These are phyloP conservation scores for Bergia sp. DNA, from an alignment of 92 coral and sea anemone genomes.

Conservation along the genomic window DNA sequence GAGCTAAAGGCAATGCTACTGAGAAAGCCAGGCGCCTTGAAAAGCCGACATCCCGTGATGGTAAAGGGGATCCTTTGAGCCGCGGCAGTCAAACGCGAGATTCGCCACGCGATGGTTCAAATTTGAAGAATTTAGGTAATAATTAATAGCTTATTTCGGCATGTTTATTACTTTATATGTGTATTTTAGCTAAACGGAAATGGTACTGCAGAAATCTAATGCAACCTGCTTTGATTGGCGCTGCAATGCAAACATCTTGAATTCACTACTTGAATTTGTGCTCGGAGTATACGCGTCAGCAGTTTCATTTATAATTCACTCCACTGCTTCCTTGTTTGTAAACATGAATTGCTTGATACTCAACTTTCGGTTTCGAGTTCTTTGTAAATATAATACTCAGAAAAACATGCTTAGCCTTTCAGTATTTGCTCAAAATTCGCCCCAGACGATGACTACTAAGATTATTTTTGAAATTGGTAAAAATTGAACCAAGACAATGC, in stretches of 20 bases:
- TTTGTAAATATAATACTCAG: not conserved
- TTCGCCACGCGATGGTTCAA: constrained; percentile 59
- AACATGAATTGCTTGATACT: not conserved
- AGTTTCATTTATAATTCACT: constrained; percentile 32
- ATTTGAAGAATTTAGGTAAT: constrained; percentile 67
- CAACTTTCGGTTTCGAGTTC: constrained; percentile 20
- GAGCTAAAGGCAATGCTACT: constrained; percentile 66
- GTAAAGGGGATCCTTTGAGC: constrained; percentile 57
- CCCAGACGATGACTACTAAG: not conserved
- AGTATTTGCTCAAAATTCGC: not conserved
- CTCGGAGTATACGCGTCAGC: constrained; percentile 35
- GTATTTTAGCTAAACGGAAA: constrained; percentile 40
- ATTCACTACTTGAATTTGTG: not conserved
- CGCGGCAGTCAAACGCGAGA: constrained; percentile 64
- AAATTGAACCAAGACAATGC: too few relatives aligned
- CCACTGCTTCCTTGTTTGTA: constrained; percentile 1
- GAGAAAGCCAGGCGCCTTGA: constrained; percentile 69
- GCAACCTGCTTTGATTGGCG: constrained; percentile 7
- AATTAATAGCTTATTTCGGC: not conserved
- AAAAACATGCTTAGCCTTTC: not conserved
- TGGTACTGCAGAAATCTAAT: not conserved
- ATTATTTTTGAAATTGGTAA: too few relatives aligned
- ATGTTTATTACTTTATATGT: not conserved
- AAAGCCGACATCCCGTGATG: constrained; percentile 73
- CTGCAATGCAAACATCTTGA: not conserved